Percentiles rank a stretch among this genome's conserved stretches.
Evolutionary conservation across 2,797 vertebrate species (phyloP).

Genomic region (Smutsia temminckii): DNA sequence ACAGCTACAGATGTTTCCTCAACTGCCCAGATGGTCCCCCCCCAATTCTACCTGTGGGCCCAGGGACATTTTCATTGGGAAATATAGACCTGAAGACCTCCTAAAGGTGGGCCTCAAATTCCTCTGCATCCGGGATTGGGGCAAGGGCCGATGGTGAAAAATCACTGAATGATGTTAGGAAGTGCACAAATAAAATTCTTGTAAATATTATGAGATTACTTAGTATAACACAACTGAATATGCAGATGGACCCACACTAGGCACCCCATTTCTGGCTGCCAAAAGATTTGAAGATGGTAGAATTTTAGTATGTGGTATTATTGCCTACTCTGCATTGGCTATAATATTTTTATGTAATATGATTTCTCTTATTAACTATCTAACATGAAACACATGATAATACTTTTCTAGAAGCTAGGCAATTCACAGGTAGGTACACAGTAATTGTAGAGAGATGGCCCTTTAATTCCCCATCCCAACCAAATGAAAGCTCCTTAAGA

Average conservation of each 20-base stretch:
- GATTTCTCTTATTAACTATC: slow-evolving; percentile 29
- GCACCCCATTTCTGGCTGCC: not conserved
- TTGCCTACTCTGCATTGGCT: not conserved
- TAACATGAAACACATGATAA: slow-evolving; percentile 3
- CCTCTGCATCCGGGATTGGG: slow-evolving; percentile 27
- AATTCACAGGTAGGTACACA: not conserved
- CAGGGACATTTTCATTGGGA: slow-evolving; percentile 10
- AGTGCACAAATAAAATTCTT: slow-evolving; percentile 36
- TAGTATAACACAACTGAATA: slow-evolving; percentile 9
- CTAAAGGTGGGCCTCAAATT: slow-evolving; percentile 58
- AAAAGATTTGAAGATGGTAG: slow-evolving; percentile 9
- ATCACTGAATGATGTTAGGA: slow-evolving; percentile 25
- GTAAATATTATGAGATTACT: slow-evolving; percentile 36
- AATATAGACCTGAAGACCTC: not conserved
- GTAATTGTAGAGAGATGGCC: not conserved
- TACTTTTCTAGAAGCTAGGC: not conserved
- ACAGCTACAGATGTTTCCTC: not conserved
- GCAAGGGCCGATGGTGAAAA: not conserved
- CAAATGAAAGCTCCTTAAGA: slow-evolving; percentile 40
- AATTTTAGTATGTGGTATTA: slow-evolving; percentile 20
- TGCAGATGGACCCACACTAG: not conserved
- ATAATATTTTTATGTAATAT: slow-evolving; percentile 22
- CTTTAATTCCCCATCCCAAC: slow-evolving; percentile 26
- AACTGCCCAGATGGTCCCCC: not conserved
- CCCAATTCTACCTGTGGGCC: not conserved